These are phyloP conservation scores for Ormyrus labotus DNA, from an alignment of 2,888 invertebrate species.

Conservation along the genomic window DNA sequence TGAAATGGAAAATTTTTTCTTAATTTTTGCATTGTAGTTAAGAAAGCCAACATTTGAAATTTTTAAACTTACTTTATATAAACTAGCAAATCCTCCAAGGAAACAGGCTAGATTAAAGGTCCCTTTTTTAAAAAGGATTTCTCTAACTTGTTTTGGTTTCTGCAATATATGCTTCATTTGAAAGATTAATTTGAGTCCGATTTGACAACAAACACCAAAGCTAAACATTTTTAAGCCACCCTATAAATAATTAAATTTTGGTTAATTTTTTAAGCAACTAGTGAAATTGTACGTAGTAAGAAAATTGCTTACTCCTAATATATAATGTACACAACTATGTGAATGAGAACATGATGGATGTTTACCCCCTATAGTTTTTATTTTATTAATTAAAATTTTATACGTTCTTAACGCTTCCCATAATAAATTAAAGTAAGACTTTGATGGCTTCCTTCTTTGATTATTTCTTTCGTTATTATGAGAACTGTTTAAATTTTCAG, in stretches of 20 bases:
- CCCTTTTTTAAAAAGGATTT: conserved; percentile 77
- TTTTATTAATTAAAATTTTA: conserved; percentile 74
- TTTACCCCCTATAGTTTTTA: conserved; percentile 67
- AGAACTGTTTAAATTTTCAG: conserved; percentile 49
- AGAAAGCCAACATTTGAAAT: conserved; percentile 5
- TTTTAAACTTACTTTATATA: conserved; percentile 80
- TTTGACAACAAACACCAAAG: conserved; percentile 80
- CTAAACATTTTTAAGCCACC: conserved; percentile 80
- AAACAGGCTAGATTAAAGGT: conserved; percentile 82
- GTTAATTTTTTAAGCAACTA: not conserved
- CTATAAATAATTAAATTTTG: conserved; percentile 69
- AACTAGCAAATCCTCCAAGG: conserved; percentile 82
- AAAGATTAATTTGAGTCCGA: conserved; percentile 79
- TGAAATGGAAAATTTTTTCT: conserved; percentile 65
- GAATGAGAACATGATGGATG: conserved; percentile 79
- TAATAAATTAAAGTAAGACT: conserved; percentile 71
- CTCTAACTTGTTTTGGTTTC: conserved; percentile 77
- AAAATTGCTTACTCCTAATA: conserved; percentile 75
- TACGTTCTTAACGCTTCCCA: conserved; percentile 75
- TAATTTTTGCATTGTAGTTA: not conserved
- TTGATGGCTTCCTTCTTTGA: conserved; percentile 57
- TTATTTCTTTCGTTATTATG: not conserved
- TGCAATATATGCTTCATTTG: conserved; percentile 78
- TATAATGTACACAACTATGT: conserved; percentile 80
- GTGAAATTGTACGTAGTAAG: too few species aligned